Conservation (phyloP, 2,797 vertebrate genomes). For the Lemur catta region DNA sequence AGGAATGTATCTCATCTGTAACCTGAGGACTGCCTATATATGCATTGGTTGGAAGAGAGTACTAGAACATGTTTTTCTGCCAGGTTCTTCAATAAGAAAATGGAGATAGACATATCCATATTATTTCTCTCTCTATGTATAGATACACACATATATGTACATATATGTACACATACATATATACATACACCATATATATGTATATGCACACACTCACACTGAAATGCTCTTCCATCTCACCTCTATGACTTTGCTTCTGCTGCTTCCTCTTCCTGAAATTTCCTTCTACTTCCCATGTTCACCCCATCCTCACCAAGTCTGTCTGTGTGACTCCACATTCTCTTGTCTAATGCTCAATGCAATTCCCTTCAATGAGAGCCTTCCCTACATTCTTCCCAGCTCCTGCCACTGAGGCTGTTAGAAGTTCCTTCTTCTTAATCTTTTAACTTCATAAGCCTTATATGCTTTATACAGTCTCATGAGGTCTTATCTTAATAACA, state of each 20-base stretch:
- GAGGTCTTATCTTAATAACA: not conserved
- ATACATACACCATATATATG: no score
- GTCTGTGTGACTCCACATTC: rapidly evolving
- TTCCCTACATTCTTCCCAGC: no score
- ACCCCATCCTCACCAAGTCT: not conserved
- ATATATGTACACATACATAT: no score
- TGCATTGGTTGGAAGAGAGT: not conserved
- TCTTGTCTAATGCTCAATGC: not conserved
- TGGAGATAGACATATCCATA: not conserved
- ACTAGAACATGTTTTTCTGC: not conserved
- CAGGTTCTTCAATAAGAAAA: not conserved
- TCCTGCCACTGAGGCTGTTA: not conserved
- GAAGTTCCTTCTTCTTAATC: not conserved
- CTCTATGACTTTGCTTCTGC: not conserved
- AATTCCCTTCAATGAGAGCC: rapidly evolving
- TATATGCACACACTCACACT: not conserved
- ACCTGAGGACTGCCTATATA: not conserved
- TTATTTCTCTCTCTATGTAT: no score
- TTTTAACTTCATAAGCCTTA: no score
- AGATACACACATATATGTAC: no score
- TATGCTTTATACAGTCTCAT: not conserved
- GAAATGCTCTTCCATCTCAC: rapidly evolving
- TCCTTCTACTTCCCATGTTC: not conserved
- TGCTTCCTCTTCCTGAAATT: not conserved
- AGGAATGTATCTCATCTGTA: no score